Evolutionary conservation across 2,113 vertebrate species (phyloP).

Genomic region (Phalacrocorax aristotelis): DNA sequence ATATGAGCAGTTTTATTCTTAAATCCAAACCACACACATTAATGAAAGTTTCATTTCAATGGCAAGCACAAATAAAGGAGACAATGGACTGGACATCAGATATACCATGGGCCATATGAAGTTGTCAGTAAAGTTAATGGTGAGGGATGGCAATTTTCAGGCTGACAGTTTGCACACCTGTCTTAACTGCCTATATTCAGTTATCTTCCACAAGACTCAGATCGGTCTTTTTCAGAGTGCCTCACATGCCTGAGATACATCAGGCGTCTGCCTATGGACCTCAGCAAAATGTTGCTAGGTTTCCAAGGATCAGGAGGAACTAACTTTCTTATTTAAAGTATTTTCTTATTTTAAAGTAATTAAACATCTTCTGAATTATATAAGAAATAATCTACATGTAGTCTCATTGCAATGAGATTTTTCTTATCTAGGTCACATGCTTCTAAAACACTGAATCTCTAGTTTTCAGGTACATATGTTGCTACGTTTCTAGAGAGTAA

Average conservation of each 20-base stretch:
- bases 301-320: constrained; percentile 17
- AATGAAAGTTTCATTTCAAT: not conserved
- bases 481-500: not conserved
- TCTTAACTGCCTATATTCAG: not conserved
- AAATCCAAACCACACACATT: not conserved
- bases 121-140: not conserved
- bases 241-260: constrained; percentile 10
- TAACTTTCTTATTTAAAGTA: constrained; percentile 28
- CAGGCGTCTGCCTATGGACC: not conserved
- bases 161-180: constrained; percentile 3
- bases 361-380: not conserved
- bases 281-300: not conserved
- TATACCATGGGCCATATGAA: not conserved
- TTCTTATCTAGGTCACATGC: not conserved
- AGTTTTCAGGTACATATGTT: not conserved
- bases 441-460: not conserved
- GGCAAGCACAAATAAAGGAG: not conserved
- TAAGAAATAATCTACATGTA: not conserved
- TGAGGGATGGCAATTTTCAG: constrained; percentile 32
- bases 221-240: constrained; percentile 11
- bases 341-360: not conserved
- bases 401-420: not conserved
- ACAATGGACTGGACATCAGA: not conserved
- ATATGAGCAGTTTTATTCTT: not conserved
- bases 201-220: constrained; percentile 30